phyloP scores from a whole-genome alignment of 2,113 vertebrate genomes.

The Pleuronectes platessa region DNA sequence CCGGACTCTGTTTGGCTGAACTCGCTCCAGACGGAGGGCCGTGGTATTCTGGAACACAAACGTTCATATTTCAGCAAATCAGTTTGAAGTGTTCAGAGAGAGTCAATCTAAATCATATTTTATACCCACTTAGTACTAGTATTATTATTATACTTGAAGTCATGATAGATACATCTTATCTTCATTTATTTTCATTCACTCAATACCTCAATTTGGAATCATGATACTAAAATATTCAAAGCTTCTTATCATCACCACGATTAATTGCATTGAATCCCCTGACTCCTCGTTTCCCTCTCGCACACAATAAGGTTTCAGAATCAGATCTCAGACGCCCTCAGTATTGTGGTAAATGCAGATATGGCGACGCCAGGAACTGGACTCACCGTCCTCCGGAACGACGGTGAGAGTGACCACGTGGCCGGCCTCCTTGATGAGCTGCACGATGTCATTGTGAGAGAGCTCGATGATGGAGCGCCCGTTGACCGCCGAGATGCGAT shows the following conservation, averaged over 20 bases:
- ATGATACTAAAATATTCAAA: too few relatives aligned
- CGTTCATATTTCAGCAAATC: conserved; percentile 3
- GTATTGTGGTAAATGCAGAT: background rate
- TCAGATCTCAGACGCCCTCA: too few relatives aligned
- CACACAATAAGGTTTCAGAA: too few relatives aligned
- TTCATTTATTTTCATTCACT: conserved; percentile 20
- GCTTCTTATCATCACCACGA: too few relatives aligned
- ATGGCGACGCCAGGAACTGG: conserved; percentile 12
- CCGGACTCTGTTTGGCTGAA: conserved; percentile 94
- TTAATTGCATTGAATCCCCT: too few relatives aligned
- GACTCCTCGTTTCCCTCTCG: too few relatives aligned
- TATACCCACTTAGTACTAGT: background rate
- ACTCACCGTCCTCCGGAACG: conserved; percentile 92
- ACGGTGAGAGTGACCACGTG: conserved; percentile 92
- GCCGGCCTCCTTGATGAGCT: conserved; percentile 97
- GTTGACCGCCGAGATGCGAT: conserved; percentile 95
- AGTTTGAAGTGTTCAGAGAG: background rate
- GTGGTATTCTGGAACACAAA: conserved; percentile 86
- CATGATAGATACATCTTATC: background rate
- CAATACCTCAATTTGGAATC: background rate
- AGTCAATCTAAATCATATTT: background rate
- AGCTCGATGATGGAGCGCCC: conserved; percentile 93
- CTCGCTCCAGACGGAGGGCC: conserved; percentile 94
- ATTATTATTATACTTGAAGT: background rate
- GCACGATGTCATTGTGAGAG: conserved; percentile 95